Base-by-base conservation (phyloP, 2,888 invertebrate genomes). In the Tuberolachnus salignus region DNA sequence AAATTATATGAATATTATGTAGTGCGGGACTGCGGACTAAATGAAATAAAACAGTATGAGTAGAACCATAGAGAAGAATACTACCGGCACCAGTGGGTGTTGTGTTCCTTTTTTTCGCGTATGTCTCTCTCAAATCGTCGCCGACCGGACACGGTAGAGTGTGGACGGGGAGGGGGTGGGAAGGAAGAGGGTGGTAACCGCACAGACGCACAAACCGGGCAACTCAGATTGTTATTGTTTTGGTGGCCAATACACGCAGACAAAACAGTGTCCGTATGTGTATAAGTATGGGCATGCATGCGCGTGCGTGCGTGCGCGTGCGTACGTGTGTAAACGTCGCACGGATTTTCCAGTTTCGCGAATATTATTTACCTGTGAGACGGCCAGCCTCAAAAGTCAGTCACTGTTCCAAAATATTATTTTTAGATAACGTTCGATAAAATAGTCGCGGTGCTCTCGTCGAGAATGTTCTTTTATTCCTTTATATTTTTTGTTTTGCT, bases 181-280 rank as follows among this genome's bases (percentile, higher is more conserved):
- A n/a, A n/a, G 42, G 49, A 11, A 34, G 3, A 21, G 78, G 59
- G 49, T 67, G 75, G 49, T 67, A 78, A 67, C 46, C n/a, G 46
- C 21, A 46, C n/a, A 49, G 23, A 57, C 49, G 13, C 61, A 49
- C 55, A 23, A 53, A 53, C 23, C 9, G 55, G 44, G 44, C 46
- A 44, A 66, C 66, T 75, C 46, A 46, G 55, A 46, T 61, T 75
- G 67, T 75, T 75, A 67, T 75, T 75, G 75, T 75, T 75, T 75
- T 75, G 75, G 57, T 75, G 75, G 67, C 75, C 3, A 75, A 66
- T 55, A 67, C 19, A 46, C 44, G 64, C 67, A 75, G 75, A 67
- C 75, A 66, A 67, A 75, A 75, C 75, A 75, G 61, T 26, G 55
- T 53, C 26, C 44, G 21, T 49, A 13, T n/a, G 49, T 42, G 26